Evolutionary conservation across 2,888 invertebrate species (phyloP).

Genomic region (Allygus modestus): DNA sequence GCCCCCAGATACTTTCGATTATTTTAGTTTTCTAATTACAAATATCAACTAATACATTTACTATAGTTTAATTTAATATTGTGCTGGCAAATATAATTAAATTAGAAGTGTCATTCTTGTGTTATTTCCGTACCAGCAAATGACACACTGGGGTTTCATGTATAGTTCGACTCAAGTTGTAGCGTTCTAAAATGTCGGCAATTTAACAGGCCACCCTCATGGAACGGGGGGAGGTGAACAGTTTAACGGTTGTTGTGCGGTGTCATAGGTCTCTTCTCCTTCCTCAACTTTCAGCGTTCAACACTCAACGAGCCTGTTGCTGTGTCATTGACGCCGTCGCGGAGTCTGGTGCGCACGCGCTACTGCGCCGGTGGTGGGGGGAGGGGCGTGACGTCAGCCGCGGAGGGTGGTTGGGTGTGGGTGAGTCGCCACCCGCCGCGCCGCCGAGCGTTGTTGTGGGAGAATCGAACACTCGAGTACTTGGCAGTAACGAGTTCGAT

Average conservation of each 20-base stretch:
- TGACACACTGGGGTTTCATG: too few species aligned
- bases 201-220: too few species aligned
- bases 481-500: not conserved
- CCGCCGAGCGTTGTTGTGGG: not conserved
- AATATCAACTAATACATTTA: too few species aligned
- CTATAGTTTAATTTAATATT: too few species aligned
- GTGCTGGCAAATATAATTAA: too few species aligned
- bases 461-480: not conserved
- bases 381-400: not conserved
- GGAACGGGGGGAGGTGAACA: not conserved
- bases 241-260: constrained; percentile 3
- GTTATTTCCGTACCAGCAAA: too few species aligned
- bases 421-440: not conserved
- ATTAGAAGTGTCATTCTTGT: too few species aligned
- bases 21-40: too few species aligned
- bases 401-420: not conserved
- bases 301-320: constrained; percentile 32
- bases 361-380: not conserved
- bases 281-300: too few species aligned
- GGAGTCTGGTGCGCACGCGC: not conserved
- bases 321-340: not conserved
- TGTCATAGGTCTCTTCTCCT: constrained; percentile 3
- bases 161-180: too few species aligned
- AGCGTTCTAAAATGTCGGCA: too few species aligned
- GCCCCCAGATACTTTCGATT: too few species aligned